Evolutionary conservation across 1,140 invertebrate genomes (phyloP), one percentile per base, ranked within the genome.

Genomic region (Mya arenaria): DNA sequence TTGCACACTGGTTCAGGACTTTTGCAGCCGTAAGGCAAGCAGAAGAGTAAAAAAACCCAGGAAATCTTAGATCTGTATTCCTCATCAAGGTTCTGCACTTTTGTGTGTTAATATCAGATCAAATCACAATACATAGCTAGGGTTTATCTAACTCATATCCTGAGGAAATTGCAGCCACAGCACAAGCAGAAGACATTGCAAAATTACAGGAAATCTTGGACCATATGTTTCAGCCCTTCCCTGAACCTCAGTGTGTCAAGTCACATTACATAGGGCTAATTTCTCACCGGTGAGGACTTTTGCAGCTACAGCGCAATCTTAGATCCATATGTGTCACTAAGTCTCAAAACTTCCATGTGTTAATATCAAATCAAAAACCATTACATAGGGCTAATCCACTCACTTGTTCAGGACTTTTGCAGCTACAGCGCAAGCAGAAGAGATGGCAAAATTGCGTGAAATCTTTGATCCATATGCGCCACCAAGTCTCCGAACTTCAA

Each of bases 391-490:
- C n/a, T n/a, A n/a, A n/a, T n/a, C n/a, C n/a, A n/a, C n/a, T n/a
- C n/a, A 90, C 86, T 83, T 86, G 13, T 89, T 86, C 23, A 87
- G 71, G 52, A 88, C 80, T 41, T 90, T 66, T 5, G 93, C 91
- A 19, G 91, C 92, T 15, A 93, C 39, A 25, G 92, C 90, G 56
- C 84, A 82, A 15, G 88, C 89, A 48, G 90, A 84, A 10, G 89
- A 82, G 15, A 92, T 79, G 1, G 73, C 36, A 65, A 84, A 87
- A 65, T 87, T 88, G 19, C 87, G 75, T 4, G 65, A 74, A 25
- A 90, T 87, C 72, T 93, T 93, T n/a, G 84, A 90, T 32, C 93
- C 93, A 84, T 92, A 93, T 0, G 84, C 91, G 32, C 93, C 93
- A 19, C 93, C 93, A 4, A 93, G 62, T 55, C 93, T 81, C 37